Base-by-base conservation (phyloP, 53 echinoderm and acorn worm genomes). In the Arbacia lixula region DNA sequence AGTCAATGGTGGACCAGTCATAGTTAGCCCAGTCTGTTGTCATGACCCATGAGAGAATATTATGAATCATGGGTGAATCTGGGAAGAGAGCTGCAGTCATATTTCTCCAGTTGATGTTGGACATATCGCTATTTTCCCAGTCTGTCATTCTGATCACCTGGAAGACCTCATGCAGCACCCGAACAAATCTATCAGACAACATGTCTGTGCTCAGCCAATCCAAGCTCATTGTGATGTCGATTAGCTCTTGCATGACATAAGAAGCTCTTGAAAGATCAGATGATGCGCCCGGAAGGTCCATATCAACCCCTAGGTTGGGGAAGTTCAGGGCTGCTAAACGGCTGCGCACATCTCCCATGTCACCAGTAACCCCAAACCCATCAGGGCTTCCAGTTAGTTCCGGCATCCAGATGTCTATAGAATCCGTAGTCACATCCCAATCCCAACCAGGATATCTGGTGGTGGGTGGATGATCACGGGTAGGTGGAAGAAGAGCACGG, bases 341-440 rank as follows among this genome's bases (percentile, higher is more conserved):
- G 11, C 57, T 20, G 10, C 38, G 36, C 20, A 58, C 16, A 56
- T 38, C 77, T 1, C 46, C 28, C 28, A 50, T 12, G 46, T 49
- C 12, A 16, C 50, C 72, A 16, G 24, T 37, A 2, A 12, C 30
- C 10, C 39, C 41, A 0, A 14, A 1, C 0, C 39, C 60, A 14
- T 60, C 77, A n/a, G n/a, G n/a, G n/a, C n/a, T n/a, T n/a, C n/a
- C n/a, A n/a, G n/a, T n/a, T n/a, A n/a, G n/a, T n/a, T n/a, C n/a
- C n/a, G n/a, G n/a, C 5, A 22, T 4, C 77, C 56, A 58, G 5
- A 57, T 38, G 3, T 25, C 60, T 0, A 6, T 26, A 12, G 60
- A 77, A 17, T 16, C 77, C 9, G 77, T 77, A 1, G 74, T 74
- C 51, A 53, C 34, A 32, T 31, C 30, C 74, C 53, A 71, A 40